Conservation (phyloP, 2,797 vertebrate species). For the Neosalanx taihuensis region DNA sequence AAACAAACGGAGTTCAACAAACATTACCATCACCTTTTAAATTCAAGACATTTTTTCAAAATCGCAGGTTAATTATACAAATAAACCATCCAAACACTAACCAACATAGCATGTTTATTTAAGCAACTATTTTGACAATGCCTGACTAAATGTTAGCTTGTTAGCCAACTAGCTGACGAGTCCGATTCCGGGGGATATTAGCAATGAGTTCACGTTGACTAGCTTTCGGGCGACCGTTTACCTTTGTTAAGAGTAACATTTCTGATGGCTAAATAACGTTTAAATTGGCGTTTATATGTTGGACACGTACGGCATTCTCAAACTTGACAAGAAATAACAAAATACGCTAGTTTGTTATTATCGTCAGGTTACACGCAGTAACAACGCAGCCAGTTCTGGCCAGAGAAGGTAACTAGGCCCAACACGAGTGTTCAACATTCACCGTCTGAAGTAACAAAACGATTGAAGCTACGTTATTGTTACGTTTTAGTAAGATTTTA, state of each 20-base stretch:
- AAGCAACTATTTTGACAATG: too few species aligned
- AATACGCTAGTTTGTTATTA: neutral
- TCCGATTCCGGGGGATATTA: neutral
- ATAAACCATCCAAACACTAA: too few species aligned
- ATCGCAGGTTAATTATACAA: too few species aligned
- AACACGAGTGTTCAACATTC: neutral
- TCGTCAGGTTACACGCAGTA: neutral
- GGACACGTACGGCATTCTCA: neutral
- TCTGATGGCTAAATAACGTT: neutral
- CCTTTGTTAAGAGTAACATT: too few species aligned
- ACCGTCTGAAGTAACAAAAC: neutral
- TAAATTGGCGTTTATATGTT: neutral
- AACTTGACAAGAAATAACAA: slow-evolving; percentile 5
- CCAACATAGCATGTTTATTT: too few species aligned
- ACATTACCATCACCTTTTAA: too few species aligned
- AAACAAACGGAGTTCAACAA: too few species aligned
- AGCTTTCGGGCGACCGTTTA: neutral
- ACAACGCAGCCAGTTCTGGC: neutral
- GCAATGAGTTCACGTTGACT: neutral
- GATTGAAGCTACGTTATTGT: neutral
- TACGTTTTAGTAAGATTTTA: neutral
- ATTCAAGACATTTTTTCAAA: too few species aligned
- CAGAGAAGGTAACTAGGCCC: neutral
- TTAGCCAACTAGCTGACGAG: too few species aligned
- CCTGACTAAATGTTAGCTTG: too few species aligned